Conservation (phyloP, 2,888 invertebrate genomes). For the Pemphredon lugubris region DNA sequence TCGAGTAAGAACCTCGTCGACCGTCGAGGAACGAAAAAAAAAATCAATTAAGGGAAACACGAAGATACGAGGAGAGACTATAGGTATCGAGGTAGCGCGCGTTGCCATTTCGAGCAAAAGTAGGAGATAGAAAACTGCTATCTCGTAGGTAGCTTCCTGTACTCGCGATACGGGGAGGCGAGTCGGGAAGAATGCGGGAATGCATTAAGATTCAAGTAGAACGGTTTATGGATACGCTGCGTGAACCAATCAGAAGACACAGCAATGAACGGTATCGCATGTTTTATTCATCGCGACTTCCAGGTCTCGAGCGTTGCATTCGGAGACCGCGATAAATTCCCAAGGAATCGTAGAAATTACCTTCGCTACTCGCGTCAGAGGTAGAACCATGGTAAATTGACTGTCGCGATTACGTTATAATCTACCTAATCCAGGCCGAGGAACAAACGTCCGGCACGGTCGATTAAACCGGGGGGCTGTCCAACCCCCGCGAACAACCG, state of each 20-base stretch:
- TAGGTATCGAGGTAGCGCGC: too few species aligned
- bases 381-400: too few species aligned
- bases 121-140: slow-evolving; percentile 10
- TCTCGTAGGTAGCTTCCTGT: too few species aligned
- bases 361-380: background rate
- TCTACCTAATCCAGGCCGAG: too few species aligned
- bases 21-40: too few species aligned
- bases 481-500: too few species aligned
- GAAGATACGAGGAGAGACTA: too few species aligned
- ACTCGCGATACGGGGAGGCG: background rate
- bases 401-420: background rate
- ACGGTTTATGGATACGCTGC: slow-evolving; percentile 38
- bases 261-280: slow-evolving; percentile 33
- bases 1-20: too few species aligned
- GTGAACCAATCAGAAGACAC: slow-evolving; percentile 45
- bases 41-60: too few species aligned
- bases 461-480: too few species aligned
- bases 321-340: slow-evolving; percentile 40
- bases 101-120: too few species aligned
- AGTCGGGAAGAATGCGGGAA: slow-evolving; percentile 18
- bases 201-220: slow-evolving; percentile 38
- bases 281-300: slow-evolving; percentile 34
- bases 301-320: slow-evolving; percentile 2
- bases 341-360: slow-evolving; percentile 29
- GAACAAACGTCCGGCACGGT: too few species aligned